Evolutionary conservation across 2,888 invertebrate species (phyloP), one percentile per base, ranked within the genome.

Genomic region (Pheosia gnoma): DNA sequence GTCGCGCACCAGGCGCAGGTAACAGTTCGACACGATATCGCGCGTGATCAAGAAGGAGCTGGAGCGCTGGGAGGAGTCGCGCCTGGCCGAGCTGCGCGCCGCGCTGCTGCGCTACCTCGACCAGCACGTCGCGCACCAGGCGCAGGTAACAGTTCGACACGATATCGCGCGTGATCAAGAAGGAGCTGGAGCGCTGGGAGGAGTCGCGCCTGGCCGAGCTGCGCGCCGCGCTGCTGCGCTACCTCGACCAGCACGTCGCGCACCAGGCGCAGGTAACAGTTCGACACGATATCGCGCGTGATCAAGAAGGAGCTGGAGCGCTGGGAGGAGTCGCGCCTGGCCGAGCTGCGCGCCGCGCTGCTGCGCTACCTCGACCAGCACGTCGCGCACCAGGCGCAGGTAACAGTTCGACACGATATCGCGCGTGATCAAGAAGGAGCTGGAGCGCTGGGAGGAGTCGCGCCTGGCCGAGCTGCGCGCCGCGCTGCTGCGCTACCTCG

Each of bases 251-350:
- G 62, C 97, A 99, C 89, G 96, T 99, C 95, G 96, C 97, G 72
- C 98, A 98, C 86, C 99, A 99, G 91, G 97, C 98, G 86, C 97
- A 98, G 77, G 99, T n/a, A n/a, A n/a, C n/a, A 98, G 84, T 99
- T 99, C 90, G 98, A 99, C 86, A 96, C 97, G 81, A 99, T 99
- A 83, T 99, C 98, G 3, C 96, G 96, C 75, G 98, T 97, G 91
- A 98, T 99, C 72, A 98, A 98, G 85, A 97, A 97, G 74, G 99
- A 99, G 90, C 95, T 99, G 88, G 98, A 98, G 77, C 95, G 98
- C 59, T 99, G 98, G 93, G 99, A 99, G 87, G 95, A 96, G 70
- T 95, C 96, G 70, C 95, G 99, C 72, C 96, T 98, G 55, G 95
- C 96, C 65, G 99, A 99, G 85, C 98, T 99, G 85, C 98, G 98